phyloP scores from a whole-genome alignment of 2,797 vertebrate genomes.

The Gobio occitaniae region DNA sequence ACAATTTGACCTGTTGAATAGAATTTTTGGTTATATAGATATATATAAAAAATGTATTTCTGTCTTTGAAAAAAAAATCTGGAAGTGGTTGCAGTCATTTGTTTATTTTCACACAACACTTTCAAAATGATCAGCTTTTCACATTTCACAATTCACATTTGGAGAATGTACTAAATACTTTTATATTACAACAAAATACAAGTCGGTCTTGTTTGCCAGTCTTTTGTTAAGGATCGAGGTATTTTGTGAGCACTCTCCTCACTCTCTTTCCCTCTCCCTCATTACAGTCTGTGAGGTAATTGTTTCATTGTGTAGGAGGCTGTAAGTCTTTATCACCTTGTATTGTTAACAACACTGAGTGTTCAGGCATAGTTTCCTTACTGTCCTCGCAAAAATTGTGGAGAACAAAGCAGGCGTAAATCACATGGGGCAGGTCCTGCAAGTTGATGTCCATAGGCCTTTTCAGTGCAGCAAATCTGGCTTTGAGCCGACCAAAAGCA shows the following conservation, averaged over 20 bases:
- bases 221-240: conserved; percentile 27
- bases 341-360: background rate
- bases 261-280: conserved; percentile 39
- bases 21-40: background rate
- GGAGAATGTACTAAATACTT: background rate
- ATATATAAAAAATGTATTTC: too few species aligned
- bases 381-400: conserved; percentile 53
- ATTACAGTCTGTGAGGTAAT: background rate
- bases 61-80: too few species aligned
- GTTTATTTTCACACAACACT: background rate
- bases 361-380: conserved; percentile 22
- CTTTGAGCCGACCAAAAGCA: conserved; percentile 52
- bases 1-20: background rate
- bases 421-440: conserved; percentile 45
- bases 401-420: conserved; percentile 53
- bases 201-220: too few species aligned
- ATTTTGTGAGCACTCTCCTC: conserved; percentile 16
- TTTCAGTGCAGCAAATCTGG: background rate
- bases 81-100: too few species aligned
- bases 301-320: conserved; percentile 25
- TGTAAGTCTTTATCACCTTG: conserved; percentile 27
- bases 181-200: too few species aligned
- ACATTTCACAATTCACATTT: background rate
- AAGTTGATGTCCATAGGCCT: conserved; percentile 51
- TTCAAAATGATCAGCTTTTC: background rate